phyloP scores from a whole-genome alignment of 2,888 invertebrate genomes.

The Dermolepida albohirtum region DNA sequence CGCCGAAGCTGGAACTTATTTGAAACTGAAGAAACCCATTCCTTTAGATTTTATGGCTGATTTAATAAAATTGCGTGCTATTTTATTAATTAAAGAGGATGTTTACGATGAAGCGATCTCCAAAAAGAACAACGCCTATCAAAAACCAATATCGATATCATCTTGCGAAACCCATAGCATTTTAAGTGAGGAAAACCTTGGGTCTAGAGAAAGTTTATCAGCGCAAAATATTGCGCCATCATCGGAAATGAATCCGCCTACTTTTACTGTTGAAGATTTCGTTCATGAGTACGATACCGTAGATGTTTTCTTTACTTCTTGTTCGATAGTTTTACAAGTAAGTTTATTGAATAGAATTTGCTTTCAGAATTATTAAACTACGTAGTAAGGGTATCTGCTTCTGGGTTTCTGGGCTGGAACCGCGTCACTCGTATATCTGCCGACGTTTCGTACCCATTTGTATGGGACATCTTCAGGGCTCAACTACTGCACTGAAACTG shows the following conservation, averaged over 20 bases:
- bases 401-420: too few relatives aligned
- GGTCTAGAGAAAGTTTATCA: too few relatives aligned
- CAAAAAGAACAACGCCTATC: neutral
- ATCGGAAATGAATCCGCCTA: too few relatives aligned
- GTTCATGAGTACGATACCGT: conserved; percentile 14
- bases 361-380: neutral
- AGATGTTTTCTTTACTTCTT: conserved; percentile 29
- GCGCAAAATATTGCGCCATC: too few relatives aligned
- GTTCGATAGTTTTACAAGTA: conserved; percentile 33
- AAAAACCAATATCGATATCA: conserved; percentile 11
- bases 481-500: too few relatives aligned
- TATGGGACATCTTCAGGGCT: too few relatives aligned
- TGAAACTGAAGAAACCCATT: conserved; percentile 35
- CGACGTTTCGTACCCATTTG: too few relatives aligned
- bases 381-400: neutral
- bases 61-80: conserved; percentile 37
- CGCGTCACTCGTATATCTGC: too few relatives aligned
- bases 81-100: conserved; percentile 37
- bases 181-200: neutral
- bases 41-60: conserved; percentile 38
- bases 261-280: neutral
- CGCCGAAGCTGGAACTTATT: conserved; percentile 28
- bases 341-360: neutral
- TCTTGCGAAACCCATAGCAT: conserved; percentile 22
- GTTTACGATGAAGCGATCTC: conserved; percentile 29